These are phyloP conservation scores for Sterrhoptilus dennistouni DNA, from an alignment of 2,113 vertebrate genomes.

Conservation along the genomic window DNA sequence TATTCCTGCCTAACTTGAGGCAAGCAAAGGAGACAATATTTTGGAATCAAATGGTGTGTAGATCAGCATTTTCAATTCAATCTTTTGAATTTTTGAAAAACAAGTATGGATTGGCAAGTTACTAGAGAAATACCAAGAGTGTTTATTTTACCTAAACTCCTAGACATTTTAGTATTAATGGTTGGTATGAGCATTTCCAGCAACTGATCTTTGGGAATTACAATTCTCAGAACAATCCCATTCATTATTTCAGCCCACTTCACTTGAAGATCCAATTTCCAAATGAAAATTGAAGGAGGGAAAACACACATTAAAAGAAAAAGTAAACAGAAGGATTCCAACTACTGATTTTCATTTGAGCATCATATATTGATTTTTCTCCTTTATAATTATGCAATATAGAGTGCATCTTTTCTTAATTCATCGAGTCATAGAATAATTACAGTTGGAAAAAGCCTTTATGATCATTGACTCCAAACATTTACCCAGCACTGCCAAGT, in stretches of 20 bases:
- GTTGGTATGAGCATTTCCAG: constrained; percentile 9
- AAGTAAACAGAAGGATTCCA: constrained; percentile 43
- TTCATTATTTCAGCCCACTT: constrained; percentile 54
- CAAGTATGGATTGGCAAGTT: not conserved
- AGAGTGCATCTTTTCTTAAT: constrained; percentile 45
- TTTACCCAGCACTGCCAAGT: not conserved
- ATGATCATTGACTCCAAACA: not conserved
- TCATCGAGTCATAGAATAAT: not conserved
- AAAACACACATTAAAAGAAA: constrained; percentile 53
- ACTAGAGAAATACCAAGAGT: not conserved
- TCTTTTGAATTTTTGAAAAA: not conserved
- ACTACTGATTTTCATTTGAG: constrained; percentile 49
- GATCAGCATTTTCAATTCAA: not conserved
- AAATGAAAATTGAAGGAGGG: constrained; percentile 31
- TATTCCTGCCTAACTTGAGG: not conserved
- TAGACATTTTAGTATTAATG: constrained; percentile 34
- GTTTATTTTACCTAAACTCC: constrained; percentile 33
- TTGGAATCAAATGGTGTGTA: not conserved
- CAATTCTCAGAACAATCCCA: constrained; percentile 35
- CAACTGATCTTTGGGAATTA: constrained; percentile 16
- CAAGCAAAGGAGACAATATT: not conserved
- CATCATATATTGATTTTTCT: constrained; percentile 19
- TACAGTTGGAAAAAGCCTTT: not conserved
- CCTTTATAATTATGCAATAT: constrained; percentile 41
- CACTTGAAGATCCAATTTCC: constrained; percentile 31